phyloP scores from a whole-genome alignment of 2,888 invertebrate species.

The Harpalus rufipes region DNA sequence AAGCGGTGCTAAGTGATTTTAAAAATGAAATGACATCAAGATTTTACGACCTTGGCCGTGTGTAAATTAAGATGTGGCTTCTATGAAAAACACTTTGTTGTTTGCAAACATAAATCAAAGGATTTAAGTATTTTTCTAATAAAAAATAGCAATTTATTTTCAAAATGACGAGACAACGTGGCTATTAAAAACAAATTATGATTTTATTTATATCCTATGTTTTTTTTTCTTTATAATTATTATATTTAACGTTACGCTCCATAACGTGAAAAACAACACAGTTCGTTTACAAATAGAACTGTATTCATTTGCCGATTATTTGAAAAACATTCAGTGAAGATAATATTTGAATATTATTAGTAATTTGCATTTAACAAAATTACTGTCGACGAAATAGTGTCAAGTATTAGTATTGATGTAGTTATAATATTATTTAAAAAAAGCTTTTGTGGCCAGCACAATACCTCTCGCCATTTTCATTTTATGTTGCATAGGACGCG shows the following conservation, averaged over 20 bases:
- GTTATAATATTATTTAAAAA: no score
- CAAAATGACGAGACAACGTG: conserved; percentile 10
- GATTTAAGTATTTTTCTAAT: conserved; percentile 45
- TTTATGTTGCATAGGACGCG: no score
- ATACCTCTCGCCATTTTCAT: no score
- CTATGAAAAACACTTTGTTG: conserved; percentile 42
- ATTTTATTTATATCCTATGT: conserved; percentile 10
- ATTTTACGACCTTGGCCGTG: conserved; percentile 38
- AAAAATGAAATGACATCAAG: conserved; percentile 57
- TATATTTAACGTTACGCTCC: conserved; percentile 10
- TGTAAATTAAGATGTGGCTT: conserved; percentile 49
- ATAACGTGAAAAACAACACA: neutral
- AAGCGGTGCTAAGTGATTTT: conserved; percentile 63
- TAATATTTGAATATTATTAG: no score
- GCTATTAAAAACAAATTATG: conserved; percentile 45
- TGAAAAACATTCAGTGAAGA: neutral
- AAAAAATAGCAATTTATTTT: conserved; percentile 32
- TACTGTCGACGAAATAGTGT: no score
- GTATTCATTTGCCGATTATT: neutral
- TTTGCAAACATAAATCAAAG: conserved; percentile 47
- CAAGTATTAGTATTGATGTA: no score
- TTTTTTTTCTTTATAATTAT: conserved; percentile 38
- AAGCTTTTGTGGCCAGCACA: no score
- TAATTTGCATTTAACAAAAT: no score
- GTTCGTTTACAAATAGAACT: neutral